These are phyloP conservation scores for Nematostella vectensis DNA, from an alignment of 92 coral and sea anemone genomes.

Conservation along the genomic window DNA sequence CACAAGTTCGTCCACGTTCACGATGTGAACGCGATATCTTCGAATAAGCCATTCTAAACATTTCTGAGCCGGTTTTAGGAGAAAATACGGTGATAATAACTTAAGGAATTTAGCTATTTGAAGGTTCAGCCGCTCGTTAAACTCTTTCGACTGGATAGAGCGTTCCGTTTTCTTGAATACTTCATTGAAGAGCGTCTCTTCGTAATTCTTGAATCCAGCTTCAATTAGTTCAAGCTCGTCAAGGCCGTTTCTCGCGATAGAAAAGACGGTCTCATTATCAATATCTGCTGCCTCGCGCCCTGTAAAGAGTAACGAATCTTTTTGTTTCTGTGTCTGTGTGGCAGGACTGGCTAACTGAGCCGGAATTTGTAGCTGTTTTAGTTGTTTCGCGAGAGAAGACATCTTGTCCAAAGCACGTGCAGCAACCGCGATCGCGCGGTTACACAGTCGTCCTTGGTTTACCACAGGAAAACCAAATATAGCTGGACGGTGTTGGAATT, in stretches of 20 bases:
- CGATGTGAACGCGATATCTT: slow-evolving; percentile 67
- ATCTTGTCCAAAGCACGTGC: slow-evolving; percentile 49
- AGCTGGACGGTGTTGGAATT: too few relatives aligned
- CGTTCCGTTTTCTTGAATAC: slow-evolving; percentile 73
- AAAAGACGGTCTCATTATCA: slow-evolving; percentile 88
- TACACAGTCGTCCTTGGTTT: not conserved
- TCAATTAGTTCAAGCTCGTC: slow-evolving; percentile 79
- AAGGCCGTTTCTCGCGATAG: slow-evolving; percentile 84
- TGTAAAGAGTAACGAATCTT: slow-evolving; percentile 80
- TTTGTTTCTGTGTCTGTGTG: slow-evolving; percentile 51
- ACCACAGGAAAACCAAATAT: too few relatives aligned
- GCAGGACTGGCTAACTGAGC: slow-evolving; percentile 52
- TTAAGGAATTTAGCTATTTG: slow-evolving; percentile 55
- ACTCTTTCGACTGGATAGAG: slow-evolving; percentile 63
- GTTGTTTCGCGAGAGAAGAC: slow-evolving; percentile 92
- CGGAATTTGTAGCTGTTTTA: slow-evolving; percentile 90
- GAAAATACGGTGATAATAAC: slow-evolving; percentile 81
- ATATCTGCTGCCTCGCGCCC: slow-evolving; percentile 90
- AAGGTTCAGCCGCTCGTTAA: slow-evolving; percentile 68
- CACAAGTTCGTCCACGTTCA: slow-evolving; percentile 64
- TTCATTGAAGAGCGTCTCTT: slow-evolving; percentile 66
- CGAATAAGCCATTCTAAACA: slow-evolving; percentile 91
- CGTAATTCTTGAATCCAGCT: slow-evolving; percentile 47
- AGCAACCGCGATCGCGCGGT: not conserved
- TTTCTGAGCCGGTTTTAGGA: slow-evolving; percentile 94